Conservation (phyloP, 1,140 invertebrate genomes). For the Brachionus sp. region DNA sequence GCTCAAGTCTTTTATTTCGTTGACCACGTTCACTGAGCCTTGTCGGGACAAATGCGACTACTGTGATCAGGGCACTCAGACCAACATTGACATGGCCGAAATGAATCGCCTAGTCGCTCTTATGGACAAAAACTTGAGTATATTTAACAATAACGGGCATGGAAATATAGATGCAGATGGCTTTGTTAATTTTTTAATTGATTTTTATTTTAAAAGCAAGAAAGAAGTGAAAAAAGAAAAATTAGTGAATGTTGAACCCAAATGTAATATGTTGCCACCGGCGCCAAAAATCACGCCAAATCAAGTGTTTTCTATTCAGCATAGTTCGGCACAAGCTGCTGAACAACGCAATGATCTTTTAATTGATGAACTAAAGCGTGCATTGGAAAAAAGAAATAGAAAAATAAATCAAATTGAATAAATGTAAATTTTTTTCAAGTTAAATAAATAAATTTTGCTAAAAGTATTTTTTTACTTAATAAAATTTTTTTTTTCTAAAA, state of each 20-base stretch:
- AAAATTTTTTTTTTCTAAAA: too few species aligned
- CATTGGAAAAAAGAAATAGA: conserved; percentile 1
- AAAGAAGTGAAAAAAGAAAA: neutral
- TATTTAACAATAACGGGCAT: neutral
- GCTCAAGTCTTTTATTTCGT: neutral
- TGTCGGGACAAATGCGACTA: neutral
- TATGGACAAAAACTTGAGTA: neutral
- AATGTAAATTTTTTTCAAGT: neutral
- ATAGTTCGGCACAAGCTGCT: neutral
- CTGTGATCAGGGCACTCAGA: neutral
- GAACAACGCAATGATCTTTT: neutral
- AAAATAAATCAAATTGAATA: neutral
- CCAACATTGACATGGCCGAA: neutral
- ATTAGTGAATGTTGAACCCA: neutral
- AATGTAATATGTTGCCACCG: neutral
- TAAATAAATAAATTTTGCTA: neutral
- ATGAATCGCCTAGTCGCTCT: neutral
- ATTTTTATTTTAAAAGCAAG: conserved; percentile 12
- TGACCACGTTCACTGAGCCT: neutral
- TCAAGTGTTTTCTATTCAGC: neutral
- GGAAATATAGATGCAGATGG: neutral
- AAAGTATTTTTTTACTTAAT: too few species aligned
- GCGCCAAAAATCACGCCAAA: neutral
- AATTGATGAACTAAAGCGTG: neutral
- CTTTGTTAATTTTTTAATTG: conserved; percentile 14